phyloP scores from a whole-genome alignment of 1,140 invertebrate genomes.

The Drosophila watanabei region DNA sequence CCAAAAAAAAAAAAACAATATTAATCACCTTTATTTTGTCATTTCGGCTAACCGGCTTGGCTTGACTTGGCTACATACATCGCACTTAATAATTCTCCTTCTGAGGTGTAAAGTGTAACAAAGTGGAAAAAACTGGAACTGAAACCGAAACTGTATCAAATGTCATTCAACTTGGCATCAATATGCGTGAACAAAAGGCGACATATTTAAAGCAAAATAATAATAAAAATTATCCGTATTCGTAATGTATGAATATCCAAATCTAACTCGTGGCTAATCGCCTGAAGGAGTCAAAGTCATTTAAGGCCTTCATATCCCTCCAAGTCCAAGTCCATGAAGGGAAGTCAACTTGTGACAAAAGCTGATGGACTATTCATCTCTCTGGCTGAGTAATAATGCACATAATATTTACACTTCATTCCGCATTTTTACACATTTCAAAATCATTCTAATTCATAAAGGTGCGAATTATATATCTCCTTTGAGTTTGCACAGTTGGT shows the following conservation, averaged over 20 bases:
- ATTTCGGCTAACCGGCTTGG: slow-evolving; percentile 26
- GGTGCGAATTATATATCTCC: not conserved
- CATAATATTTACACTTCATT: not conserved
- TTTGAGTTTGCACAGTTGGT: slow-evolving; percentile 3
- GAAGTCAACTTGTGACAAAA: not conserved
- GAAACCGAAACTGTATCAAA: slow-evolving; percentile 68
- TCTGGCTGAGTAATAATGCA: not conserved
- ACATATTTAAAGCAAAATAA: slow-evolving; percentile 8
- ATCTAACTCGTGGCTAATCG: slow-evolving; percentile 11
- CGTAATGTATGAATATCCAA: not conserved
- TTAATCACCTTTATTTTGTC: slow-evolving; percentile 11
- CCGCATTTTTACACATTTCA: not conserved
- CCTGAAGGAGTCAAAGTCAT: not conserved
- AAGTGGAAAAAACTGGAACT: slow-evolving; percentile 42
- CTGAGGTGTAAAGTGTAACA: slow-evolving; percentile 37
- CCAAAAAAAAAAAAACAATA: slow-evolving; percentile 10
- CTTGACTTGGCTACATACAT: slow-evolving; percentile 1
- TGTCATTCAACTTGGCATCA: slow-evolving; percentile 71
- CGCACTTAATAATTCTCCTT: slow-evolving; percentile 14
- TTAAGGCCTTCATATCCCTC: not conserved
- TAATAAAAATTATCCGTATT: not conserved
- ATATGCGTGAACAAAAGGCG: slow-evolving; percentile 21
- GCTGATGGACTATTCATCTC: too few relatives aligned
- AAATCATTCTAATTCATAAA: not conserved
- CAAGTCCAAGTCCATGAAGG: not conserved